Percentiles rank a stretch among this genome's conserved stretches.
These are phyloP conservation scores for Poeciliopsis presidionis DNA, from an alignment of 2,797 vertebrate genomes.

Conservation along the genomic window DNA sequence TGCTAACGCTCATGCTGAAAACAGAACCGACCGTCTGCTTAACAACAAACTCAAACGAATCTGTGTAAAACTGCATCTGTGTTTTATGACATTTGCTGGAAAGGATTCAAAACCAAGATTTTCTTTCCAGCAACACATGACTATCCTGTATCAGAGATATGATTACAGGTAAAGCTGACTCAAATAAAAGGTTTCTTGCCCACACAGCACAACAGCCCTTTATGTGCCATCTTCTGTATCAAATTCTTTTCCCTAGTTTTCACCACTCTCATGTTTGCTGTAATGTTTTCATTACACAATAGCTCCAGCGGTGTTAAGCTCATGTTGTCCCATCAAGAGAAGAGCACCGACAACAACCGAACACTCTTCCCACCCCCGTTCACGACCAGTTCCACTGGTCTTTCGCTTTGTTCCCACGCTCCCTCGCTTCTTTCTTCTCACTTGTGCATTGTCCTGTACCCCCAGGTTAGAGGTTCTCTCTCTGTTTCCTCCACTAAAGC, in stretches of 20 bases:
- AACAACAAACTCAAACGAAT: constrained; percentile 46
- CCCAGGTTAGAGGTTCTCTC: constrained; percentile 85
- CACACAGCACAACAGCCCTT: constrained; percentile 49
- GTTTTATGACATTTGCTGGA: constrained; percentile 44
- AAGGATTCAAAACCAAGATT: constrained; percentile 30
- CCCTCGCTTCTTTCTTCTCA: constrained; percentile 61
- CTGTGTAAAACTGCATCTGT: constrained; percentile 40
- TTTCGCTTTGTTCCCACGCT: constrained; percentile 74
- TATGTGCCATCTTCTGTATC: constrained; percentile 64
- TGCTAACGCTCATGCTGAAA: constrained; percentile 18
- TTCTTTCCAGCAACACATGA: constrained; percentile 29
- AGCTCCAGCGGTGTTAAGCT: constrained; percentile 61
- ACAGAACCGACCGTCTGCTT: constrained; percentile 49
- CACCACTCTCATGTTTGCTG: constrained; percentile 63
- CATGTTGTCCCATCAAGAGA: constrained; percentile 76
- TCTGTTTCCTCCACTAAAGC: constrained; percentile 76
- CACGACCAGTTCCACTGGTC: constrained; percentile 57
- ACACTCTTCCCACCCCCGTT: constrained; percentile 66
- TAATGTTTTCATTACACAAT: constrained; percentile 75
- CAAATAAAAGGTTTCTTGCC: constrained; percentile 31
- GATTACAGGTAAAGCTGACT: constrained; percentile 27
- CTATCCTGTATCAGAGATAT: constrained; percentile 21
- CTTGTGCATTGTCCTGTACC: constrained; percentile 76
- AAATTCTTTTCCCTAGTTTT: constrained; percentile 61
- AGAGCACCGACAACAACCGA: constrained; percentile 66